Percentiles rank a stretch among this genome's conserved stretches.
Evolutionary conservation across 2,113 vertebrate species (phyloP).

Genomic region (Castor canadensis): DNA sequence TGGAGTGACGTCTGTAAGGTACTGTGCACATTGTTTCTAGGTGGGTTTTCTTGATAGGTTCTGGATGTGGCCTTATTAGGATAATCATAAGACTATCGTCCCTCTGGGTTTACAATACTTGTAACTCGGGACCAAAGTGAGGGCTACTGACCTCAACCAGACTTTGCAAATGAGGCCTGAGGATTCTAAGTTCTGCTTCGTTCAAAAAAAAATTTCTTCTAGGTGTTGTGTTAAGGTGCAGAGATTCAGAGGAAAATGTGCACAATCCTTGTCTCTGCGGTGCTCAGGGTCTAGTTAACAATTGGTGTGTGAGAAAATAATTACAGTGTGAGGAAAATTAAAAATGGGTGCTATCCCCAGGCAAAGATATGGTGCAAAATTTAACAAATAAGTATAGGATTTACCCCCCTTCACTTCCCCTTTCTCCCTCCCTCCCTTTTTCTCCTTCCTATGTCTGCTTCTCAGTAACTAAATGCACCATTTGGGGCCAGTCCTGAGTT

Average conservation of each 20-base stretch:
- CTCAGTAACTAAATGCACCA: neutral
- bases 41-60: neutral
- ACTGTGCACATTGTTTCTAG: neutral
- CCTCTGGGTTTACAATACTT: too few relatives aligned
- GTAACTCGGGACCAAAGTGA: neutral
- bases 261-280: neutral
- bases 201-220: neutral
- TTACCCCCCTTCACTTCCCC: too few relatives aligned
- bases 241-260: neutral
- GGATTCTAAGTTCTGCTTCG: neutral
- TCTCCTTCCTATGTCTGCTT: neutral
- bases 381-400: neutral
- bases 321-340: neutral
- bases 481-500: neutral
- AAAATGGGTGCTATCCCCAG: neutral
- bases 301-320: neutral
- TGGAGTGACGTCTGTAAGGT: constrained; percentile 84
- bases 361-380: neutral
- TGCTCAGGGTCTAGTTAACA: neutral
- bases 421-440: neutral
- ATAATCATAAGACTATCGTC: neutral
- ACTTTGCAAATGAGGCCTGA: neutral
- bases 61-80: neutral
- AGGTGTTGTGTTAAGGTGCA: neutral
- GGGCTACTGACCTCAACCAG: neutral